Evolutionary conservation across 2,113 vertebrate species (phyloP).

Genomic region (Lampris megalopsis): DNA sequence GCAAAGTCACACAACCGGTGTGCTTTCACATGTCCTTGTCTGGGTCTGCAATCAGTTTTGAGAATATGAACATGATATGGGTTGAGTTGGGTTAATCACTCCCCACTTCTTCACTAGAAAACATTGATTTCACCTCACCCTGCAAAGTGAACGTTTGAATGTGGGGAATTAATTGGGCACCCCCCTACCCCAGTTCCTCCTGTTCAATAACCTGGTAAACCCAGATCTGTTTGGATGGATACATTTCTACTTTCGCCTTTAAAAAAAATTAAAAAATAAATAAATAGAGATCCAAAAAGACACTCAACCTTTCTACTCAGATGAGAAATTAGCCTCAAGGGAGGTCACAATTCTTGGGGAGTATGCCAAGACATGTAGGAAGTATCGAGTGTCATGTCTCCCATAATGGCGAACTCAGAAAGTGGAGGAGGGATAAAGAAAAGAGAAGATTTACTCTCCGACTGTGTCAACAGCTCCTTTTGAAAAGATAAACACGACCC

Average conservation of each 20-base stretch:
- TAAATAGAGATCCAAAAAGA: neutral
- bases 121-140: slow-evolving; percentile 31
- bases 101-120: slow-evolving; percentile 14
- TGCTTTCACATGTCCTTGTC: no score
- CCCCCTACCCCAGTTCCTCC: slow-evolving; percentile 4
- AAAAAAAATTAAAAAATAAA: neutral
- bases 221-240: neutral
- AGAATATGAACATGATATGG: no score
- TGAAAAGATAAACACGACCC: slow-evolving; percentile 38
- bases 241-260: no score
- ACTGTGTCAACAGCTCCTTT: slow-evolving; percentile 26
- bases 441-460: slow-evolving; percentile 29
- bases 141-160: slow-evolving; percentile 5
- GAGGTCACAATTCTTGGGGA: no score
- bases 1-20: no score
- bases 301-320: neutral
- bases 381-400: neutral
- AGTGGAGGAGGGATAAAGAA: neutral
- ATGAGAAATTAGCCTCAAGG: no score
- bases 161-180: no score
- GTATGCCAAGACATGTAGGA: neutral
- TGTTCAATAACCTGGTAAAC: neutral
- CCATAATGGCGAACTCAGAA: slow-evolving; percentile 13
- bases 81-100: no score
- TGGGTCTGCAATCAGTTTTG: no score